Evolutionary conservation across 2,888 invertebrate genomes (phyloP), one percentile per base, ranked within the genome.

Genomic region (Agelastica alni): DNA sequence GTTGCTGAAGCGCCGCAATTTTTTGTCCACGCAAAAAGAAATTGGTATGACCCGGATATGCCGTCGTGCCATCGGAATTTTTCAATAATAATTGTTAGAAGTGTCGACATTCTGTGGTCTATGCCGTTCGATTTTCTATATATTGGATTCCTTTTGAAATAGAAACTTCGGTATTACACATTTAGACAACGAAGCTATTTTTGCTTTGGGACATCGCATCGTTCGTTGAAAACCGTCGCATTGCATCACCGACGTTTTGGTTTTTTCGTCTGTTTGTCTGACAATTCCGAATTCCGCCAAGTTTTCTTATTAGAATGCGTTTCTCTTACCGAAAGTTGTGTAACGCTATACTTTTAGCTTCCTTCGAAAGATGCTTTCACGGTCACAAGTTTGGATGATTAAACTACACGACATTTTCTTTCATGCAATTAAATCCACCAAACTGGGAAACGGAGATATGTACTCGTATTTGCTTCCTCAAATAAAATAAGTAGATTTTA

Each of bases 101-200:
- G 43, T 56, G 56, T 56, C 56, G 45, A 51, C 46, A 45, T 51
- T 55, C 42, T 47, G 56, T 31, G 56, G 56, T 46, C 43, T 41
- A 42, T 36, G 30, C 36, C 42, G 47, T 47, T 51, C 56, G 46
- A 56, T 56, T 36, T 51, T 31, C 39, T 32, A 57, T 58, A 56
- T 58, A 58, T 58, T 58, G 56, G 45, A 58, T 58, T 58, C 58
- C 58, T 58, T n/a, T 49, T 56, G 58, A 54, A 56, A 58, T 56
- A 51, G 56, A 53, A 52, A 51, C 52, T 52, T 45, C 32, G 52
- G 41, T 53, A 48, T 57, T 53, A 49, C 53, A 51, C 31, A 46
- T 57, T 57, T 57, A 17, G 37, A 39, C 53, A 37, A 45, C 55
- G 18, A 42, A 41, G 51, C 18, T 20, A 20, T 39, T 16, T n/a